These are phyloP conservation scores for Octonoba sinensis DNA, from an alignment of 2,888 invertebrate genomes.

Conservation along the genomic window DNA sequence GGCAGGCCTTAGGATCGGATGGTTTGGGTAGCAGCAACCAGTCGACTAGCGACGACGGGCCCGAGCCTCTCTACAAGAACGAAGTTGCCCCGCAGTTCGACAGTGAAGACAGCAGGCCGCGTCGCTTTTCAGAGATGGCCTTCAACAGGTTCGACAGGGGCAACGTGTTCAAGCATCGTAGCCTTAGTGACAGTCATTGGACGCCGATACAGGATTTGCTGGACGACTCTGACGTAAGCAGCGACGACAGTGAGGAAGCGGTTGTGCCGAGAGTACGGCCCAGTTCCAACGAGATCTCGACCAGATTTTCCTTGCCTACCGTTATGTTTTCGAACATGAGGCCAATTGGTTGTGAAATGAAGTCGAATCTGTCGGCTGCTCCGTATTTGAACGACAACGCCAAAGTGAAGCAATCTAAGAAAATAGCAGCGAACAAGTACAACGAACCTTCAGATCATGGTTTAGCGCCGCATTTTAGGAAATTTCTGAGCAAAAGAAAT, in stretches of 20 bases:
- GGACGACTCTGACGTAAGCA: constrained; percentile 58
- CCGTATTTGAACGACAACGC: constrained; percentile 10
- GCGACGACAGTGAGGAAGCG: constrained; percentile 47
- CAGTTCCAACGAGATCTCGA: constrained; percentile 20
- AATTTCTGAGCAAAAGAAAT: constrained; percentile 34
- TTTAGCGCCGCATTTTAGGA: constrained; percentile 16
- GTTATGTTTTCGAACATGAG: constrained; percentile 59
- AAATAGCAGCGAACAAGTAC: constrained; percentile 4
- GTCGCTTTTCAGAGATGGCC: constrained; percentile 13
- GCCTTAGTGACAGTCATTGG: constrained; percentile 53
- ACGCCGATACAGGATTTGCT: constrained; percentile 54
- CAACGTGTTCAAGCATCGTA: constrained; percentile 8
- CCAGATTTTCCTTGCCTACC: constrained; percentile 51
- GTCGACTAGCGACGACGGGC: constrained; percentile 50
- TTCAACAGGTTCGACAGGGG: constrained; percentile 3
- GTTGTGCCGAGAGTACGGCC: constrained; percentile 27
- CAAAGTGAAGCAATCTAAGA: constrained; percentile 20
- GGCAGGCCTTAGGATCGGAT: constrained; percentile 54
- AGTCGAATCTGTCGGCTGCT: neutral
- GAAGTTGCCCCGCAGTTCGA: neutral
- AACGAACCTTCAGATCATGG: neutral
- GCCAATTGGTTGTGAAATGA: constrained; percentile 42
- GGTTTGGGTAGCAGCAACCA: constrained; percentile 38
- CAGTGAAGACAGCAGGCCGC: neutral
- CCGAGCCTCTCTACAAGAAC: constrained; percentile 6